phyloP scores from a whole-genome alignment of 2,797 vertebrate species.

The Euthynnus affinis region DNA sequence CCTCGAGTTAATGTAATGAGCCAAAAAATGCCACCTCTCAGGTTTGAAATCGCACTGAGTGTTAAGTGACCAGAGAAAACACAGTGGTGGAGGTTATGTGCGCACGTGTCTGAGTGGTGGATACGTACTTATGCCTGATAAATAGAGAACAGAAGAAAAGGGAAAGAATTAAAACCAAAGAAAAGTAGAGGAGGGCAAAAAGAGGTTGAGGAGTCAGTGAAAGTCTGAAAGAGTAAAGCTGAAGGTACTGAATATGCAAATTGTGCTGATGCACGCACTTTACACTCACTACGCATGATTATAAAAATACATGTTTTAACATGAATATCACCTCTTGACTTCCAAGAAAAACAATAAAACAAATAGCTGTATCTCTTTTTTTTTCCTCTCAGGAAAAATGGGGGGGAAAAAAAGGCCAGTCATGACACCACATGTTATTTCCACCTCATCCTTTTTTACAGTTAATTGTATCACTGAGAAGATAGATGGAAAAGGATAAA shows the following conservation, averaged over 20 bases:
- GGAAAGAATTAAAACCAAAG: not conserved
- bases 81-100: constrained; percentile 8
- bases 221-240: not conserved
- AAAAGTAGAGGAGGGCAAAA: not conserved
- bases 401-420: constrained; percentile 27
- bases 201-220: not conserved
- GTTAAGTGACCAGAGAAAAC: constrained; percentile 66
- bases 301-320: constrained; percentile 65
- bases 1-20: constrained; percentile 65
- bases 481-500: constrained; percentile 36
- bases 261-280: not conserved
- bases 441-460: constrained; percentile 57
- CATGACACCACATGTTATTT: constrained; percentile 75
- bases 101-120: constrained; percentile 11
- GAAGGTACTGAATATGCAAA: not conserved
- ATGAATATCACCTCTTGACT: constrained; percentile 42
- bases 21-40: constrained; percentile 70
- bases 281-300: constrained; percentile 37
- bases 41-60: constrained; percentile 52
- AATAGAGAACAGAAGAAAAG: not conserved
- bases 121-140: not conserved
- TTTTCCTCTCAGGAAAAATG: constrained; percentile 14
- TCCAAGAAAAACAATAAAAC: constrained; percentile 46
- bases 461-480: constrained; percentile 40
- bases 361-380: constrained; percentile 45